Conservation (phyloP, 2,888 invertebrate genomes). For the Andrena fulva region DNA sequence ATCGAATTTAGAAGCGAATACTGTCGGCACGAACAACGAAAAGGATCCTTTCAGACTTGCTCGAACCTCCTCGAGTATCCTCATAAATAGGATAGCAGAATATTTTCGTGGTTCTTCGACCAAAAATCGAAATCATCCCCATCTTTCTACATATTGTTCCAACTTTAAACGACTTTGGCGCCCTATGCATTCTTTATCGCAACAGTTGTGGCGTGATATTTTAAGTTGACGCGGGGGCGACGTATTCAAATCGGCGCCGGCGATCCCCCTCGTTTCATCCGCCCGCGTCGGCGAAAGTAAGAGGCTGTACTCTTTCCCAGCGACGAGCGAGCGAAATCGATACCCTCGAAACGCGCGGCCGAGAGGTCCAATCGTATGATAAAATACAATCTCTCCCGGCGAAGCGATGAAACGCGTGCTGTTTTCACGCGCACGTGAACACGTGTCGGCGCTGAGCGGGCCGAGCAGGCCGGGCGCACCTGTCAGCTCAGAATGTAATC, state of each 20-base stretch:
- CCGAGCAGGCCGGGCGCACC: constrained; percentile 69
- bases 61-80: no score
- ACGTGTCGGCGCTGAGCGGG: constrained; percentile 19
- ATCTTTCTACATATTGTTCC: no score
- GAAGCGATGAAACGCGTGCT: constrained; percentile 67
- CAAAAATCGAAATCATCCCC: no score
- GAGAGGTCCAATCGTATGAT: constrained; percentile 50
- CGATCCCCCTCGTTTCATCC: background rate
- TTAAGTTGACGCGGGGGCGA: background rate
- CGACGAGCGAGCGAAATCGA: constrained; percentile 37
- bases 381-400: constrained; percentile 29
- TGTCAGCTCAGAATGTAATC: constrained; percentile 83
- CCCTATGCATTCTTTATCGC: background rate
- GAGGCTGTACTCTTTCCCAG: constrained; percentile 8
- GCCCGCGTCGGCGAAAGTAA: constrained; percentile 6
- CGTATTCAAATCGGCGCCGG: background rate
- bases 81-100: no score
- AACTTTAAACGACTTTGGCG: background rate
- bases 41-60: no score
- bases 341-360: constrained; percentile 19
- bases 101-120: no score
- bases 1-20: no score
- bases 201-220: background rate
- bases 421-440: constrained; percentile 26
- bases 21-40: no score